Conservation (phyloP, 2,888 invertebrate species). For the Nymphalis polychloros region DNA sequence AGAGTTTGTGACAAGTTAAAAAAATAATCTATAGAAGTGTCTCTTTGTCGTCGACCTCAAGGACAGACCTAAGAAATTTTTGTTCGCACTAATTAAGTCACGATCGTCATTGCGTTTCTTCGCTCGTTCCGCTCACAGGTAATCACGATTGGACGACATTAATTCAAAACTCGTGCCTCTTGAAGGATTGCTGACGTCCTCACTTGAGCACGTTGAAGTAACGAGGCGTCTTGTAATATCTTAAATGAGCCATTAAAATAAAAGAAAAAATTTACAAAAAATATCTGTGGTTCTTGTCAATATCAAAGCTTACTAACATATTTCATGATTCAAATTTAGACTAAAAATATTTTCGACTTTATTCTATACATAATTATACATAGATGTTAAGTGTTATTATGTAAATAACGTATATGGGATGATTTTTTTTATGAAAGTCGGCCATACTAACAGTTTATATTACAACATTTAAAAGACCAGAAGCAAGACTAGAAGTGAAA, state of each 20-base stretch:
- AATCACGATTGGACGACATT: slow-evolving; percentile 50
- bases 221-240: slow-evolving; percentile 35
- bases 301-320: neutral
- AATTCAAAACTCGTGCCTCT: slow-evolving; percentile 49
- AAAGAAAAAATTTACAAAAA: slow-evolving; percentile 7
- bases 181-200: slow-evolving; percentile 44
- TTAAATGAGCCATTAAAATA: slow-evolving; percentile 32
- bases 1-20: too few species aligned
- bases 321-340: neutral
- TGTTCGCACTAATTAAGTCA: slow-evolving; percentile 49
- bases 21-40: too few species aligned
- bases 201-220: slow-evolving; percentile 49
- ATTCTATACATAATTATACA: too few species aligned
- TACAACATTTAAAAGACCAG: too few species aligned
- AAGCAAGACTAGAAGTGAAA: too few species aligned
- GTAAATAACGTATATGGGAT: too few species aligned
- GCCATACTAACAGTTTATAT: too few species aligned
- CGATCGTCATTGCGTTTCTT: slow-evolving; percentile 39
- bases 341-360: neutral
- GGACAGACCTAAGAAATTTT: slow-evolving; percentile 16
- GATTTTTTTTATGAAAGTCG: too few species aligned
- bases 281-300: neutral
- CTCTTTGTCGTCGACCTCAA: slow-evolving; percentile 1
- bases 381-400: too few species aligned
- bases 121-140: slow-evolving; percentile 44